Percentiles rank a stretch among this genome's conserved stretches.
Conservation (phyloP, 2,113 vertebrate genomes). For the Seriola dumerili region DNA sequence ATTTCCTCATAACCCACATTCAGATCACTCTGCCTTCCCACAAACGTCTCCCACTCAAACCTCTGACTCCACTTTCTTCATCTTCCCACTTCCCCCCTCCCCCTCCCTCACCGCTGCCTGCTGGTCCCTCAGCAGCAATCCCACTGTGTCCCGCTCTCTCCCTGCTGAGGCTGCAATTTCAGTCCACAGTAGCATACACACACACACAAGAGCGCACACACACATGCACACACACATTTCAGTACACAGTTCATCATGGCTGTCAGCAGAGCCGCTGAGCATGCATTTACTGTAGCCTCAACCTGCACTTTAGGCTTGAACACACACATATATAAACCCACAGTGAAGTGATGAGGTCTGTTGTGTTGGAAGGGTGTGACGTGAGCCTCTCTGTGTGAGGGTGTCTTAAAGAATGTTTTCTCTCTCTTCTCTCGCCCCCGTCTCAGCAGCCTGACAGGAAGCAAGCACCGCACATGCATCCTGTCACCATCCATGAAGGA, state of each 20-base stretch:
- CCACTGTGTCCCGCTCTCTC: slow-evolving; percentile 54
- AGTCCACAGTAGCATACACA: slow-evolving; percentile 16
- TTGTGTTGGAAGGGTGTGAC: slow-evolving; percentile 36
- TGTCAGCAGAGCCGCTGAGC: slow-evolving; percentile 59
- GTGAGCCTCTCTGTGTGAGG: slow-evolving; percentile 25
- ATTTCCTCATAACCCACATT: slow-evolving; percentile 61
- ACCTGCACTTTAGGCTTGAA: slow-evolving; percentile 29
- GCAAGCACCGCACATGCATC: slow-evolving; percentile 46
- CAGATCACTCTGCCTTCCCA: slow-evolving; percentile 40
- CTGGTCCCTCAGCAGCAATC: slow-evolving; percentile 38
- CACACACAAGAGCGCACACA: background rate
- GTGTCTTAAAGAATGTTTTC: slow-evolving; percentile 17
- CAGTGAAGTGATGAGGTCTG: slow-evolving; percentile 14
- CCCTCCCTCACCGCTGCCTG: slow-evolving; percentile 24
- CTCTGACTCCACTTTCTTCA: slow-evolving; percentile 68
- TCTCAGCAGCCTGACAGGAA: slow-evolving; percentile 64
- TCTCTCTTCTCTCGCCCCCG: slow-evolving; percentile 20
- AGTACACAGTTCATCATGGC: slow-evolving; percentile 51
- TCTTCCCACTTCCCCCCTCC: slow-evolving; percentile 54
- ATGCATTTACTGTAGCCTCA: slow-evolving; percentile 48
- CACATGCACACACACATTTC: slow-evolving; percentile 16
- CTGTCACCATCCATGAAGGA: slow-evolving; percentile 50
- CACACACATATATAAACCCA: slow-evolving; percentile 23
- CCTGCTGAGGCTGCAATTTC: slow-evolving; percentile 66
- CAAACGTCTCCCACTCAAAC: slow-evolving; percentile 69